Evolutionary conservation across 2,888 invertebrate genomes (phyloP).

Genomic region (Deilephila porcellus): DNA sequence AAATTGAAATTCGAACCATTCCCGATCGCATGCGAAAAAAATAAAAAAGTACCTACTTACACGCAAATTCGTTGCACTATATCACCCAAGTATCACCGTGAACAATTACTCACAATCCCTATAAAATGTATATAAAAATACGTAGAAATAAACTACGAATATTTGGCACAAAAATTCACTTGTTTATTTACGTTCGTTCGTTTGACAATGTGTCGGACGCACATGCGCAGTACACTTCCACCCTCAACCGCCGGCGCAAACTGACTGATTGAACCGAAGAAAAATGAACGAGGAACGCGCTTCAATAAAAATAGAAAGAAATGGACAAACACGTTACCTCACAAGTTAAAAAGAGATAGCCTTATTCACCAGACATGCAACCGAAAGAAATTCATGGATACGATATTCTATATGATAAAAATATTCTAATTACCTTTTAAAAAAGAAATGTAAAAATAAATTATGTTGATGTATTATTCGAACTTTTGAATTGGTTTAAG

Average conservation of each 20-base stretch:
- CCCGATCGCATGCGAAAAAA: conserved; percentile 64
- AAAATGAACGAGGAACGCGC: conserved; percentile 41
- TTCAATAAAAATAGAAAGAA: conserved; percentile 35
- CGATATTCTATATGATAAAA: background rate
- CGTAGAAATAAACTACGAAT: conserved; percentile 32
- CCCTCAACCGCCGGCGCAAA: conserved; percentile 63
- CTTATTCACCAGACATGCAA: conserved; percentile 10
- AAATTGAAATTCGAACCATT: conserved; percentile 58
- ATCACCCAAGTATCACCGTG: conserved; percentile 46
- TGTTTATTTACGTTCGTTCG: conserved; percentile 77
- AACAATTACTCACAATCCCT: conserved; percentile 39
- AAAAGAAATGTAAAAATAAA: background rate
- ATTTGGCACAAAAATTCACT: conserved; percentile 65
- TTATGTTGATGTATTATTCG: background rate
- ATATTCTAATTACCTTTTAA: background rate
- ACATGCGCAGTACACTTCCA: conserved; percentile 69
- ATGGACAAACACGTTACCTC: conserved; percentile 18
- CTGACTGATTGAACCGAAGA: conserved; percentile 60
- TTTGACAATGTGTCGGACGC: conserved; percentile 63
- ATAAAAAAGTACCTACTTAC: conserved; percentile 75
- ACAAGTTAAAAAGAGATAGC: conserved; percentile 5
- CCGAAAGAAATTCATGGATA: conserved; percentile 12
- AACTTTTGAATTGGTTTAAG: background rate
- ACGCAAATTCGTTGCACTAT: conserved; percentile 70
- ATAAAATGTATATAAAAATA: conserved; percentile 33